Base-by-base conservation (phyloP, 2,797 vertebrate species). In the Anisognathus igniventris region DNA sequence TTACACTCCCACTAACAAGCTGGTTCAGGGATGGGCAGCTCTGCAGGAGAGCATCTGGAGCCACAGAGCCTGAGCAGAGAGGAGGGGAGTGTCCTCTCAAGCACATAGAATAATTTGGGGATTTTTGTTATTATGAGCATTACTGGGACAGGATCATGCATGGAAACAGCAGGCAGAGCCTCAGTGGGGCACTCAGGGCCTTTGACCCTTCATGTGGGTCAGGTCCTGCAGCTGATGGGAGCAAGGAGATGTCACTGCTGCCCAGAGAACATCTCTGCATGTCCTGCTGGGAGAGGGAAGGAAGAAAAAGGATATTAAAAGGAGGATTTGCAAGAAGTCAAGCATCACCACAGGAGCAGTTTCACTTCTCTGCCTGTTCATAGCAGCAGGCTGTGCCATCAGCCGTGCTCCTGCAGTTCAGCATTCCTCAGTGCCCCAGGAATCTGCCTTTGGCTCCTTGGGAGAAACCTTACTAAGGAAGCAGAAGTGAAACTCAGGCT, bases 1-100 rank as follows among this genome's bases (percentile, higher is more conserved):
- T 97, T 97, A 96, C 94, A 97, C 96, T 97, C 97, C 97, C 96
- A 98, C 98, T 96, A 92, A 95, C 97, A 98, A 97, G 97, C 97
- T 97, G 97, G 85, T 74, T 97, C 12, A 0, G 82, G 82, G 94
- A 96, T 92, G 96, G 96, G 96, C 94, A 93, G 81, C 91, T 95
- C 94, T 64, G 58, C 62, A 35, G 91, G 89, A 94, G 92, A 91
- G 75, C 95, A 95, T 92, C 93, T 96, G 94, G 93, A 92, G 95
- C 94, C 96, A 96, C 86, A 90, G 78, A 95, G 91, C 86, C 80
- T 2, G 4, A 93, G 85, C 44, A 91, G 75, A 68, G 78, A 79
- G 71, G 39, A 93, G 39, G 19, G 50, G 73, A 83, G 51, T 51
- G 65, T 90, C 83, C 57, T 76, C 53, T 85, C 57, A 16, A 67